A percentile compares a stretch with the other conserved stretches of the same genome.
These are phyloP conservation scores for Homalodisca vitripennis DNA, from an alignment of 1,140 invertebrate genomes.

Conservation along the genomic window DNA sequence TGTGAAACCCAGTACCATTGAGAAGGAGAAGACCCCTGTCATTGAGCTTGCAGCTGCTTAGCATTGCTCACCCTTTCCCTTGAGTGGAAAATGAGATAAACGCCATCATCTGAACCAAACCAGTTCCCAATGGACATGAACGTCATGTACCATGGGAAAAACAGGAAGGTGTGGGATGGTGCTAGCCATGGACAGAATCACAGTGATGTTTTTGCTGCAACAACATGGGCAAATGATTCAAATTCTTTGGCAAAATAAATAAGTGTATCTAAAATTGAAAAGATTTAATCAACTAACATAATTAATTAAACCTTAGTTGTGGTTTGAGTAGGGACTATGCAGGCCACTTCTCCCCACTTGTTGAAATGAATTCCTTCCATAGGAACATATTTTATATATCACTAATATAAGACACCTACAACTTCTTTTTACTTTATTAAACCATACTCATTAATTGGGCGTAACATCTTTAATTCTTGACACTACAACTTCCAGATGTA, in stretches of 20 bases:
- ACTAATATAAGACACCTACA: too few species aligned
- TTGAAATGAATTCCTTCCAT: background rate
- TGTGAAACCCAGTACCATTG: conserved; percentile 65
- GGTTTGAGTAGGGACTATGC: background rate
- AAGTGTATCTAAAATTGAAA: background rate
- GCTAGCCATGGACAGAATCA: background rate
- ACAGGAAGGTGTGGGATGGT: background rate
- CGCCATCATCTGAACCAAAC: background rate
- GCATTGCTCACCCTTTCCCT: conserved; percentile 50
- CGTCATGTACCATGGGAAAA: background rate
- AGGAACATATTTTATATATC: background rate
- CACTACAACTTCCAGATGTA: too few species aligned
- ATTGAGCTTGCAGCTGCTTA: conserved; percentile 71
- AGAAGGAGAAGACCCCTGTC: conserved; percentile 55
- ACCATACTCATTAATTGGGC: too few species aligned
- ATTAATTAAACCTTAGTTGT: background rate
- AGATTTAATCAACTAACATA: background rate
- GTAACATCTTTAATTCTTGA: too few species aligned
- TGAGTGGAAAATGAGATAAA: conserved; percentile 47
- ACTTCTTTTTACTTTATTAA: too few species aligned
- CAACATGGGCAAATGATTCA: background rate
- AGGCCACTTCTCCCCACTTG: background rate
- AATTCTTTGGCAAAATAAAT: background rate
- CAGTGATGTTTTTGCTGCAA: background rate
- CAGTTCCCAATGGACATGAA: background rate